These are phyloP conservation scores for Sympetrum striolatum DNA, from an alignment of 2,888 invertebrate species.

Conservation along the genomic window DNA sequence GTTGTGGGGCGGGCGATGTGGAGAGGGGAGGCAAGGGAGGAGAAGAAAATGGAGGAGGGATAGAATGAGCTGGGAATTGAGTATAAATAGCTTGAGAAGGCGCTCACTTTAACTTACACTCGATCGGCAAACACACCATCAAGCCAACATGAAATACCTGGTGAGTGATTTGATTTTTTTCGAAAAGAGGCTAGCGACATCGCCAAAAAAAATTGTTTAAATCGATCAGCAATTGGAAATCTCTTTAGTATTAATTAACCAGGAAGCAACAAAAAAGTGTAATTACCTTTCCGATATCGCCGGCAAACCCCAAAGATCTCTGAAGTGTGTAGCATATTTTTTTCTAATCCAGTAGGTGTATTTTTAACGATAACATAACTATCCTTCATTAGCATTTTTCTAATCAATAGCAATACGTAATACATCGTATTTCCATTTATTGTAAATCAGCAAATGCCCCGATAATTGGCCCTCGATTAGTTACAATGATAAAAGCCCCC, in stretches of 20 bases:
- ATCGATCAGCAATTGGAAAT: background rate
- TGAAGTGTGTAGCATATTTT: too few relatives aligned
- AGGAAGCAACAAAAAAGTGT: too few relatives aligned
- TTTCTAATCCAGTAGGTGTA: too few relatives aligned
- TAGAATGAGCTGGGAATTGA: conserved; percentile 26
- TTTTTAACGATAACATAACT: too few relatives aligned
- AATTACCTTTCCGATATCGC: too few relatives aligned
- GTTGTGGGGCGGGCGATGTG: background rate
- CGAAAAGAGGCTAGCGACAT: background rate
- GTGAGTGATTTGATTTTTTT: conserved; percentile 3
- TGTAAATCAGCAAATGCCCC: too few relatives aligned
- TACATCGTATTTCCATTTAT: too few relatives aligned
- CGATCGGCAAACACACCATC: conserved; percentile 16
- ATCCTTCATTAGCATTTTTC: too few relatives aligned
- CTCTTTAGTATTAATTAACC: background rate
- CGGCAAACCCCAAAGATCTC: too few relatives aligned
- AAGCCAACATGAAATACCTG: conserved; percentile 22
- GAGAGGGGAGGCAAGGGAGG: background rate
- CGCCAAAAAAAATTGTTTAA: background rate
- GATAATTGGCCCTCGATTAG: too few relatives aligned
- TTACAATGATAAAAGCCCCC: too few relatives aligned
- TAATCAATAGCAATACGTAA: too few relatives aligned
- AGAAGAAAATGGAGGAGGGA: background rate
- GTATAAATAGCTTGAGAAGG: conserved; percentile 36
- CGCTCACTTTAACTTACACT: conserved; percentile 41